These are phyloP conservation scores for Poecilus cupreus DNA, from an alignment of 2,888 invertebrate genomes.

Conservation along the genomic window DNA sequence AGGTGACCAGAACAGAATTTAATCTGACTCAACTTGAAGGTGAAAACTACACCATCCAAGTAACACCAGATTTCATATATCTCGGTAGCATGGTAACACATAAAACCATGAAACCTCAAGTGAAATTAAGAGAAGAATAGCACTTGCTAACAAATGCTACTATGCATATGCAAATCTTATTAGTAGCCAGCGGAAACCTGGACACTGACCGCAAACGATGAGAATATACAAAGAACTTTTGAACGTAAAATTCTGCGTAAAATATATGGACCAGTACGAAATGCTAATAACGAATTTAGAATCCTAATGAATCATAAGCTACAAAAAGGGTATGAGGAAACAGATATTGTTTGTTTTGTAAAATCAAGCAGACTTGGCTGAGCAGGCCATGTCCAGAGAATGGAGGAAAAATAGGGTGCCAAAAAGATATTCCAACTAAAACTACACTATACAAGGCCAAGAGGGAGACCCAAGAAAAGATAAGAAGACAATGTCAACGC, in stretches of 20 bases:
- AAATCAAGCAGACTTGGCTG: background rate
- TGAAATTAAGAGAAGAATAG: background rate
- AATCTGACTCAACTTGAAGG: too few species aligned
- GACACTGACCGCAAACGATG: too few species aligned
- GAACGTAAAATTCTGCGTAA: background rate
- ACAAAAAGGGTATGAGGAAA: background rate
- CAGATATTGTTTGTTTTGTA: background rate
- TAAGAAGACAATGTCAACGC: slow-evolving; percentile 4
- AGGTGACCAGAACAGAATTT: too few species aligned
- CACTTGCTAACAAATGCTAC: slow-evolving; percentile 25
- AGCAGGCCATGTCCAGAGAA: background rate
- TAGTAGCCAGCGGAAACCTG: background rate
- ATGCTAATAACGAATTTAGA: background rate
- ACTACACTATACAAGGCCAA: background rate
- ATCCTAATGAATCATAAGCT: slow-evolving; percentile 1
- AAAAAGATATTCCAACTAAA: background rate
- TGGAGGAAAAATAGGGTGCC: background rate
- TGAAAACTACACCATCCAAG: too few species aligned
- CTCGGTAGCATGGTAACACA: slow-evolving; percentile 13
- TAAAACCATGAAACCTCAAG: slow-evolving; percentile 1
- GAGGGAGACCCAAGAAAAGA: background rate
- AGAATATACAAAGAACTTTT: background rate
- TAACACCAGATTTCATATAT: background rate
- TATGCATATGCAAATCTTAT: slow-evolving; percentile 5
- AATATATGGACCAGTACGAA: slow-evolving; percentile 2